Conservation (phyloP, 2,797 vertebrate species). For the Tokudaia muenninki region DNA sequence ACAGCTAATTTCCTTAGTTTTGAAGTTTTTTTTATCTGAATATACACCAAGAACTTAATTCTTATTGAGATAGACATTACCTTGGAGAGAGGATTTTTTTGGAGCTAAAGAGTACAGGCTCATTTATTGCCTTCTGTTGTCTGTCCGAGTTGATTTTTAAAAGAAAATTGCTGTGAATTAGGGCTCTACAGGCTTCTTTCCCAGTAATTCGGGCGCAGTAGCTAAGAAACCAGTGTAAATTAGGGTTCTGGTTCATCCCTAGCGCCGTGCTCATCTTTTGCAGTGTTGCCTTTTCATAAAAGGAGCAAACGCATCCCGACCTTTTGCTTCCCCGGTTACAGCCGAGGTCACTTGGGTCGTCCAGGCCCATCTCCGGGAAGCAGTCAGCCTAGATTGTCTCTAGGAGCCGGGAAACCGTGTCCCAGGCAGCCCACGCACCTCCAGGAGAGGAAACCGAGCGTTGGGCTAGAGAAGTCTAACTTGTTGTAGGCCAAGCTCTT, state of each 20-base stretch:
- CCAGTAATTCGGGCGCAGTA: background rate
- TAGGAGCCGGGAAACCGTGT: background rate
- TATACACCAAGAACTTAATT: background rate
- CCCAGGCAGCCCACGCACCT: background rate
- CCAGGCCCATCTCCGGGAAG: background rate
- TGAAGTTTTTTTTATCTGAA: background rate
- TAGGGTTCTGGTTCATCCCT: background rate
- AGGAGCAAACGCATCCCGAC: background rate
- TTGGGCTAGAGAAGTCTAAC: background rate
- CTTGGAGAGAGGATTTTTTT: constrained; percentile 19
- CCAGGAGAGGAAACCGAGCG: background rate
- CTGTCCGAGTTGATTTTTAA: constrained; percentile 12
- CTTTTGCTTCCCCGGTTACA: background rate
- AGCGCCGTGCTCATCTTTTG: background rate
- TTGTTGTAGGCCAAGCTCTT: background rate
- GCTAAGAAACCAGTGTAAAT: background rate
- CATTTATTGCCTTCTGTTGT: constrained; percentile 20
- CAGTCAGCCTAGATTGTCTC: too few species aligned
- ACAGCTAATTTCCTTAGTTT: background rate
- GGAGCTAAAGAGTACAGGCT: background rate
- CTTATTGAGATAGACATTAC: background rate
- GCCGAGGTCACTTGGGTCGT: background rate
- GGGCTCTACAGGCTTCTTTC: background rate
- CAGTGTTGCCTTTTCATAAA: background rate
- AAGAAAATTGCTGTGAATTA: background rate